Evolutionary conservation across 2,888 invertebrate genomes (phyloP), one percentile per base, ranked within the genome.

Genomic region (Cyclophora albipunctata): DNA sequence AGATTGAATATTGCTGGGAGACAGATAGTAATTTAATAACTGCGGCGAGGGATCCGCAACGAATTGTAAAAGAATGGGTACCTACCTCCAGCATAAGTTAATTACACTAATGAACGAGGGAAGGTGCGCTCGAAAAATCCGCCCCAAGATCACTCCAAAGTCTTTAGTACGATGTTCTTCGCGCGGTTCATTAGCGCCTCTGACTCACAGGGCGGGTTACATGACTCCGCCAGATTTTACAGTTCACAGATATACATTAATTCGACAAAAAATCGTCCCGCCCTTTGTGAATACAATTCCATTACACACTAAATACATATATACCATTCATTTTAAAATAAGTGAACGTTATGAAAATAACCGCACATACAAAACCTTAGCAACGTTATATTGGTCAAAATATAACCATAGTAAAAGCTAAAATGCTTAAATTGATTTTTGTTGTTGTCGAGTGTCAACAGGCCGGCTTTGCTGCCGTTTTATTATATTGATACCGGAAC

Each of bases 81-180:
- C 63, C 73, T 66, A 73, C 63, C 73, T 73, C 71, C 72, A 66
- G 81, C 73, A 82, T 85, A 86, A 86, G 85, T 86, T 85, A 86
- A 86, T 86, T 86, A 84, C 82, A 82, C 85, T 86, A 86, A 86
- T 85, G 86, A 86, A 86, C 84, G 81, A 82, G 83, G 75, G 80
- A 82, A 84, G 84, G 84, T 85, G 76, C 78, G 78, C 84, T 83
- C 73, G 82, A 86, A 84, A 86, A 86, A 81, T 78, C 74, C 78
- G 69, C 78, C 81, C 84, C 78, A 78, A 84, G 84, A 85, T 85
- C 86, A 84, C 84, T 85, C 79, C 77, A 79, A 79, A 84, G 82
- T 84, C 84, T 84, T 86, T 84, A 84, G 80, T 83, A 78, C 79
- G 78, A 82, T 84, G 85, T 84, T 85, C 84, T 84, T 82, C 74